Base-by-base conservation (phyloP, 2,888 invertebrate species). In the Achlya flavicornis region DNA sequence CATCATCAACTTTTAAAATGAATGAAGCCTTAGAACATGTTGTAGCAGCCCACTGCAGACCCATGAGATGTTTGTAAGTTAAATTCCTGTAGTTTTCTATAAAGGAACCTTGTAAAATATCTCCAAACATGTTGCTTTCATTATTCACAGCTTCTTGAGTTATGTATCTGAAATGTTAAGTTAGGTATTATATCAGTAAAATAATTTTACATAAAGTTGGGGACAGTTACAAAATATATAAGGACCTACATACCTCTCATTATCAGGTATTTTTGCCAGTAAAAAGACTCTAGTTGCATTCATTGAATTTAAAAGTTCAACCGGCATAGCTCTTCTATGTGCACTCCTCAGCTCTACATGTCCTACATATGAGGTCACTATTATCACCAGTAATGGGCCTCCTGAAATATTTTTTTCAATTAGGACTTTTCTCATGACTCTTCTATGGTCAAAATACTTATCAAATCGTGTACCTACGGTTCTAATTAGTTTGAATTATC, bases 61-160 rank as follows among this genome's bases (percentile, higher is more conserved):
- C 97, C 97, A 97, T 97, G 0, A 96, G 84, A 79, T 97, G 97
- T 86, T 97, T 97, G 75, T 96, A 96, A 4, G 97, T 97, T n/a
- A 97, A 87, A 86, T 97, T 97, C 76, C 95, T 94, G 77, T 97
- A 97, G 59, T 96, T 95, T 88, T 97, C 97, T 1, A 91, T 65
- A 79, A 97, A 97, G 75, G 95, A 95, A 6, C 97, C 97, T 89
- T 97, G 97, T 12, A 97, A 82, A 26, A 97, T 91, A 76, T 97
- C 97, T 4, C 94, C 93, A 85, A 95, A 96, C 61, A 94, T 90
- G 35, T 89, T 77, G 68, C 94, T 95, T 83, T 97, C 97, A 77
- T 95, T 90, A 57, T 86, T 74, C 63, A 97, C 83, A 32, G 95
- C 94, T 8, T 87, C 80, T 85, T 96, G 96, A 12, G 88, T 90